Conservation (phyloP, 2,797 vertebrate species). For the Sebastes itinus region DNA sequence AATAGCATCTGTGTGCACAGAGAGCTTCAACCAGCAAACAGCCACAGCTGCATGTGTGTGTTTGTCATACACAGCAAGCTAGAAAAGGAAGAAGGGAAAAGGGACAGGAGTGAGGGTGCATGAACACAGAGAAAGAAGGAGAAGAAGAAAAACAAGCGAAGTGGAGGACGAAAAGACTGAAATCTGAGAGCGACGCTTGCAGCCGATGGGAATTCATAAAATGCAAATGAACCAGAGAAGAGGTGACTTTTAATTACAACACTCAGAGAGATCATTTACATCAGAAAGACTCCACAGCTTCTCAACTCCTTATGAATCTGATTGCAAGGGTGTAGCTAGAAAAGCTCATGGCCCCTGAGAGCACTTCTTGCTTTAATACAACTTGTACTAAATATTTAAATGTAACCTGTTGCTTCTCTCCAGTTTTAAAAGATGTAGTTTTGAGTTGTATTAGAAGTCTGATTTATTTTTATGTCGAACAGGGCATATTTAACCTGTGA, state of each 20-base stretch:
- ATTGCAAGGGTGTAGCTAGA: background rate
- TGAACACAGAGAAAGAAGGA: background rate
- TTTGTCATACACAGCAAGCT: background rate
- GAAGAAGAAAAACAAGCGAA: background rate
- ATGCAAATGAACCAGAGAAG: background rate
- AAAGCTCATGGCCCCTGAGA: background rate
- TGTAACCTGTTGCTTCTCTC: background rate
- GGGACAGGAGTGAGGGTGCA: background rate
- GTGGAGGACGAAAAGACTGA: background rate
- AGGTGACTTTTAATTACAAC: background rate
- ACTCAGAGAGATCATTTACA: background rate
- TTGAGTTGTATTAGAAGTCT: background rate
- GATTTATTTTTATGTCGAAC: background rate
- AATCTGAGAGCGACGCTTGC: background rate
- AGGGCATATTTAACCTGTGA: no score
- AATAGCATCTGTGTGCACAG: slow-evolving; percentile 16
- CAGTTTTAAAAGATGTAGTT: background rate
- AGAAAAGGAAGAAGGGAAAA: background rate
- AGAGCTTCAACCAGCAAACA: slow-evolving; percentile 1
- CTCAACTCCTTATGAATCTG: background rate
- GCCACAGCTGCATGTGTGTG: background rate
- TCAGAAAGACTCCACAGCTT: background rate
- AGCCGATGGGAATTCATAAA: background rate
- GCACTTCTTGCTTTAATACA: background rate
- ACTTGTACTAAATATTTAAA: background rate